Conservation (phyloP, 2,797 vertebrate genomes). For the Typhlichthys eigenmanni region DNA sequence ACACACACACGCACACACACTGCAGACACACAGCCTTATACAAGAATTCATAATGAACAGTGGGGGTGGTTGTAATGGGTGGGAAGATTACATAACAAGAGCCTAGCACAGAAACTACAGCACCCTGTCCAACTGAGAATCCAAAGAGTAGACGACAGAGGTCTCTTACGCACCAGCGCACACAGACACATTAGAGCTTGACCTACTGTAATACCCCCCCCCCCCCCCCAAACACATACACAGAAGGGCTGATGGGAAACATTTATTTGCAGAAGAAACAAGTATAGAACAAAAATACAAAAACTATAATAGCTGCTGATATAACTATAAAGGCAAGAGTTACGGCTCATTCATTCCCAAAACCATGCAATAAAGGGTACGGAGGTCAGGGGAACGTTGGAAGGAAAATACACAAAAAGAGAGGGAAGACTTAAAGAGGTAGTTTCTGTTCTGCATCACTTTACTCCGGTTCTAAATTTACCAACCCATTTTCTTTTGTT, state of each 20-base stretch:
- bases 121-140: constrained; percentile 64
- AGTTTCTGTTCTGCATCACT: constrained; percentile 57
- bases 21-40: neutral
- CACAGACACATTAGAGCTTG: too few relatives aligned
- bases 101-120: constrained; percentile 59
- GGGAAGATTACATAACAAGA: constrained; percentile 78
- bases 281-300: constrained; percentile 3
- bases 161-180: constrained; percentile 1
- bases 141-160: constrained; percentile 56
- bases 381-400: neutral
- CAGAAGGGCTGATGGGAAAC: neutral
- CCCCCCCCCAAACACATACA: neutral
- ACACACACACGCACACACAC: neutral
- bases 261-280: constrained; percentile 1
- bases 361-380: constrained; percentile 4
- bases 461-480: constrained; percentile 74
- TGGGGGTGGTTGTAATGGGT: constrained; percentile 63
- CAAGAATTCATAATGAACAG: constrained; percentile 35
- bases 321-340: constrained; percentile 32
- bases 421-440: constrained; percentile 21
- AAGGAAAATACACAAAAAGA: neutral
- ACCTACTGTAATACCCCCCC: too few relatives aligned
- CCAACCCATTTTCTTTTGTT: constrained; percentile 80
- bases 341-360: constrained; percentile 27
- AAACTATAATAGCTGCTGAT: constrained; percentile 15